phyloP scores from a whole-genome alignment of 2,888 invertebrate genomes.

The Meghimatium bilineatum region DNA sequence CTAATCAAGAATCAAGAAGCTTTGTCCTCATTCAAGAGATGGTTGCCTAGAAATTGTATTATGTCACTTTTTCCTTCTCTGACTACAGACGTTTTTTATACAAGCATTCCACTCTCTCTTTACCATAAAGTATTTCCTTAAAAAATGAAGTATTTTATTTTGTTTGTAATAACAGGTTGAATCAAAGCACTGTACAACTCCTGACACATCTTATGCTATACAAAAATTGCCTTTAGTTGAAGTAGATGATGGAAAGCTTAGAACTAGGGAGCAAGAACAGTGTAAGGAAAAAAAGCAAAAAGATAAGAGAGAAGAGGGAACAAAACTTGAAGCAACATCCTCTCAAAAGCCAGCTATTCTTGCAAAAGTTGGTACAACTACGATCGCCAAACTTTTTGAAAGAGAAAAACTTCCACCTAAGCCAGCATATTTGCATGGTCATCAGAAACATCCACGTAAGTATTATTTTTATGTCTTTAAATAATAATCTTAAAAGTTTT shows the following conservation, averaged over 20 bases:
- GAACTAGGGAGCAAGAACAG: not conserved
- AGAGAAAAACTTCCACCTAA: conserved; percentile 61
- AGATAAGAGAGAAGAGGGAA: not conserved
- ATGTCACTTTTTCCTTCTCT: too few species aligned
- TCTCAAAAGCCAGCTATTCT: conserved; percentile 70
- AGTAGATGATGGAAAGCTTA: not conserved
- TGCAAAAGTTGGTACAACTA: conserved; percentile 65
- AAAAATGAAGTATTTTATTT: not conserved
- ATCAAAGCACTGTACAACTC: conserved; percentile 35
- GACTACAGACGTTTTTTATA: too few species aligned
- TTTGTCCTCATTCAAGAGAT: too few species aligned
- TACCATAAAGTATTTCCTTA: too few species aligned
- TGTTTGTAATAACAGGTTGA: not conserved
- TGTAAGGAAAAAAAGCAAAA: not conserved
- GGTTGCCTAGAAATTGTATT: too few species aligned
- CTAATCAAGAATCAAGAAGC: too few species aligned
- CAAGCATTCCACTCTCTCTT: too few species aligned
- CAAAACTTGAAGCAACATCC: conserved; percentile 50
- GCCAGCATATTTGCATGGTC: conserved; percentile 45
- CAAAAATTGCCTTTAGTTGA: conserved; percentile 22
- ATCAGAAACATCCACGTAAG: conserved; percentile 5
- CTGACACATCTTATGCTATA: conserved; percentile 29
- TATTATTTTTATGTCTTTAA: not conserved
- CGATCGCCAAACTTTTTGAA: conserved; percentile 58
- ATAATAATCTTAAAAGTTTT: too few species aligned